Percentiles rank a stretch among this genome's conserved stretches.
phyloP scores from a whole-genome alignment of 2,797 vertebrate genomes.

The Coluber constrictor region DNA sequence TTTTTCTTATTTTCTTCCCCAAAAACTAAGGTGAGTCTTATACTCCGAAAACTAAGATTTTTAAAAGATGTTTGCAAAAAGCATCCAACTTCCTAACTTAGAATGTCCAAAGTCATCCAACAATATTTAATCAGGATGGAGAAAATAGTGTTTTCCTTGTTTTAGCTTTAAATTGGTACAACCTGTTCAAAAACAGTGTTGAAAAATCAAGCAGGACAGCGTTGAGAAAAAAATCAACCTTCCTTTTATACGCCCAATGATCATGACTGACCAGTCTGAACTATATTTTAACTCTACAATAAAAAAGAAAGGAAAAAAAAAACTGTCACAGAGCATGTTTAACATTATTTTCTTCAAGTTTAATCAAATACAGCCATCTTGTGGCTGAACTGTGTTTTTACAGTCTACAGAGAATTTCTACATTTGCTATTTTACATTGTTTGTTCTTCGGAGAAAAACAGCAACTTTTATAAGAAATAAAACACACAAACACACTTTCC shows the following conservation, averaged over 20 bases:
- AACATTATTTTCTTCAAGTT: constrained; percentile 35
- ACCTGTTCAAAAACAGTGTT: background rate
- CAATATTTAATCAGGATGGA: background rate
- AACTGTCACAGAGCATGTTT: rapidly evolving
- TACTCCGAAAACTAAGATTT: background rate
- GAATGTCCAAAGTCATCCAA: background rate
- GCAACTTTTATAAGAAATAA: background rate
- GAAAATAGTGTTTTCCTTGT: too few species aligned
- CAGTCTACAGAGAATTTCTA: background rate
- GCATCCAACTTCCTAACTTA: background rate
- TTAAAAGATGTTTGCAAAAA: background rate
- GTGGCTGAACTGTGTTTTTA: constrained; percentile 60
- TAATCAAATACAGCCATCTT: constrained; percentile 70
- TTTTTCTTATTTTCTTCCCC: too few species aligned
- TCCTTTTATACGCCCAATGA: background rate
- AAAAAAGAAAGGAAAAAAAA: background rate
- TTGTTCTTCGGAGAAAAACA: background rate
- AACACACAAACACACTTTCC: background rate
- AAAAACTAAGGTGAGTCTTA: too few species aligned
- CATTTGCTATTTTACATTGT: background rate
- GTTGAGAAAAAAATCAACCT: background rate
- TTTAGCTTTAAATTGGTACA: background rate
- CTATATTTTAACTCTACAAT: constrained; percentile 1
- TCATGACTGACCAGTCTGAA: background rate
- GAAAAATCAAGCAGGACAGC: background rate